Evolutionary conservation across 1,140 invertebrate species (phyloP).

Genomic region (Holotrichia oblita): DNA sequence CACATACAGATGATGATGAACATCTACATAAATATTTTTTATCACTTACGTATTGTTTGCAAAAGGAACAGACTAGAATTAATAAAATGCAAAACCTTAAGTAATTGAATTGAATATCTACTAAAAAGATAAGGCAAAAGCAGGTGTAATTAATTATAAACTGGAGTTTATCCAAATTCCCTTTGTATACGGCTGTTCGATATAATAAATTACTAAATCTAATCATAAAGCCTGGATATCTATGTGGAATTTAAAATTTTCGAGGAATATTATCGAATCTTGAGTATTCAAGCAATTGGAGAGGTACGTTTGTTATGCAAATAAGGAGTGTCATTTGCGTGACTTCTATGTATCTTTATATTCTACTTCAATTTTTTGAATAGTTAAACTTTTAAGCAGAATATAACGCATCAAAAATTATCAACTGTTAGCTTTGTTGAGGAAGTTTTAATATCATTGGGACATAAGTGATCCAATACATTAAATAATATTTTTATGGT

Average conservation of each 20-base stretch:
- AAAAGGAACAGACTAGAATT: too few relatives aligned
- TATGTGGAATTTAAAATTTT: neutral
- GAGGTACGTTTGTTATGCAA: neutral
- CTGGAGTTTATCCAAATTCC: neutral
- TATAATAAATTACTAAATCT: neutral
- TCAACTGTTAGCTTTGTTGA: too few relatives aligned
- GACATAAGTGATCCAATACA: too few relatives aligned
- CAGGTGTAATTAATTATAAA: neutral
- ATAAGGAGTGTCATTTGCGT: neutral
- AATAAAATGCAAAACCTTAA: neutral
- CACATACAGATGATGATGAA: too few relatives aligned
- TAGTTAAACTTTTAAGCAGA: too few relatives aligned
- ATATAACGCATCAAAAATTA: too few relatives aligned
- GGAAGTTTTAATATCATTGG: too few relatives aligned
- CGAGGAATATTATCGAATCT: neutral
- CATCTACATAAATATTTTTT: too few relatives aligned
- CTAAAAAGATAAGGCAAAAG: neutral
- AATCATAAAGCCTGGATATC: neutral
- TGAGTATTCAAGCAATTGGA: too few relatives aligned
- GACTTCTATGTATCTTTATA: neutral
- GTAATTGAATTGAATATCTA: neutral
- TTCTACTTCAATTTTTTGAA: too few relatives aligned
- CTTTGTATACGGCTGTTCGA: neutral
- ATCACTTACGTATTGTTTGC: too few relatives aligned
- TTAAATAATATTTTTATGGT: too few relatives aligned